These are phyloP conservation scores for Pheosia tremula DNA, from an alignment of 2,888 invertebrate species.

Conservation along the genomic window DNA sequence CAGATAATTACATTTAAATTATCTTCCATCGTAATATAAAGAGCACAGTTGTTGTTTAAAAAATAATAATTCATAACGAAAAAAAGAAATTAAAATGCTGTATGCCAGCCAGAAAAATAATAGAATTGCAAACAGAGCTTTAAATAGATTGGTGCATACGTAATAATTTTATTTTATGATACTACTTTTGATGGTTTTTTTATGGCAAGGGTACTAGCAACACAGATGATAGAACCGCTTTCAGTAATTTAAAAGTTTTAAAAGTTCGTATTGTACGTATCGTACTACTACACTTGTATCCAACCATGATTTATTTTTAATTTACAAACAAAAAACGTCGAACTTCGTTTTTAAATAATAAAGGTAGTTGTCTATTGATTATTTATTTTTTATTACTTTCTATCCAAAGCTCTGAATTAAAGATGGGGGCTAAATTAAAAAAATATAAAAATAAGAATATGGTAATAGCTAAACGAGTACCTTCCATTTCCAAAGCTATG, in stretches of 20 bases:
- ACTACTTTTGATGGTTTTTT: neutral
- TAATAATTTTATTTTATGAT: neutral
- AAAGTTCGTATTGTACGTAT: too few species aligned
- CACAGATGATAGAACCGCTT: too few species aligned
- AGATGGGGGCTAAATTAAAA: constrained; percentile 8
- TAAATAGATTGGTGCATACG: neutral
- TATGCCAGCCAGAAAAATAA: constrained; percentile 34
- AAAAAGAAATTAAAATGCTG: constrained; percentile 5
- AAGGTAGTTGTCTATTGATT: too few species aligned
- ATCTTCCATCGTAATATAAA: neutral
- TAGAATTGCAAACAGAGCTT: constrained; percentile 14
- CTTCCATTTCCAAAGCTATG: constrained; percentile 84
- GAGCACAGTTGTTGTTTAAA: neutral
- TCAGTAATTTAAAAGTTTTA: too few species aligned
- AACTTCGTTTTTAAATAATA: too few species aligned
- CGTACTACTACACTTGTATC: too few species aligned
- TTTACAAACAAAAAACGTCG: too few species aligned
- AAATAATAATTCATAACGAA: neutral
- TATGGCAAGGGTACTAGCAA: too few species aligned
- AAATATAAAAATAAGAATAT: constrained; percentile 35
- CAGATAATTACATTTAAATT: too few species aligned
- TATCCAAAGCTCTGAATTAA: constrained; percentile 21
- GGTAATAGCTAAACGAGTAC: constrained; percentile 64
- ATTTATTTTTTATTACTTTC: neutral
- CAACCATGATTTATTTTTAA: too few species aligned